Conservation (phyloP, 2,888 invertebrate species). For the Trissonchulus sp. region DNA sequence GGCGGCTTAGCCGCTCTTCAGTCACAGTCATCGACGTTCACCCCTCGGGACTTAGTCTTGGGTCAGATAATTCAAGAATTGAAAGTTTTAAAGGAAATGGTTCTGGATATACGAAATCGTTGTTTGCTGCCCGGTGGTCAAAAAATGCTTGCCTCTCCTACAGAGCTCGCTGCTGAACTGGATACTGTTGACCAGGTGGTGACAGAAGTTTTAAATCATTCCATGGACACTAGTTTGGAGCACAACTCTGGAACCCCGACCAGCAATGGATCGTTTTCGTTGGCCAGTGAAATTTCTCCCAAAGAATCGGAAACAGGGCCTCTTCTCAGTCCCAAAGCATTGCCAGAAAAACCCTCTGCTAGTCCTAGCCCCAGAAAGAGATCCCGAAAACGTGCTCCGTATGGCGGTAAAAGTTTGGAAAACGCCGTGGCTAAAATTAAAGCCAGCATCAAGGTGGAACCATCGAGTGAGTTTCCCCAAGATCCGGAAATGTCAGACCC, state of each 20-base stretch:
- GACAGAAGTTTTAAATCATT: not conserved
- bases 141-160: not conserved
- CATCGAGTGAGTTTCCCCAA: too few species aligned
- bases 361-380: not conserved
- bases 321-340: not conserved
- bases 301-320: not conserved
- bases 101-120: not conserved
- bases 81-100: not conserved
- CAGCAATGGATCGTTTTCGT: not conserved
- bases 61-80: not conserved
- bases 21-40: too few species aligned
- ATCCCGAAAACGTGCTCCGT: not conserved
- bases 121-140: not conserved
- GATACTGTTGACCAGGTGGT: not conserved
- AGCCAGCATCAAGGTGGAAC: not conserved
- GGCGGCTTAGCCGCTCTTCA: not conserved
- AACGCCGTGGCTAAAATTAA: constrained; percentile 9
- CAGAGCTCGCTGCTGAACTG: not conserved
- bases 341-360: not conserved
- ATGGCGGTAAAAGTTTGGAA: not conserved
- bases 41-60: not conserved
- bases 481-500: too few species aligned
- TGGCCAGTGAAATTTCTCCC: not conserved
- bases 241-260: not conserved
- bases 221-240: not conserved